A percentile compares a stretch with the other conserved stretches of the same genome.
These are phyloP conservation scores for Heteromyza rotundicornis DNA, from an alignment of 2,888 invertebrate species.

Conservation along the genomic window DNA sequence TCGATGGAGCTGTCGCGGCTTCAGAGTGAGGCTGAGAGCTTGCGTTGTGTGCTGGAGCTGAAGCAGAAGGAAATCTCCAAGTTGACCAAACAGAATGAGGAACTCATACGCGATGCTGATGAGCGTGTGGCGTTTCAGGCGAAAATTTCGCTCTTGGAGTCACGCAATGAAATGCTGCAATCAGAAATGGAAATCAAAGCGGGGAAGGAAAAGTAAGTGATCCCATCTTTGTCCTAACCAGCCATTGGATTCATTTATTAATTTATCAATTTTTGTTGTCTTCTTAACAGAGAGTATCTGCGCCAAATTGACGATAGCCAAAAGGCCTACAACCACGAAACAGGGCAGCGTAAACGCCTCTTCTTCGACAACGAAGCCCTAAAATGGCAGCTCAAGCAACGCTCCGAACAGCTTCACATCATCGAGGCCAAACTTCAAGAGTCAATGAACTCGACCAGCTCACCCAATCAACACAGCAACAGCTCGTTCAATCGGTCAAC, in stretches of 20 bases:
- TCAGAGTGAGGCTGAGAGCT: conserved; percentile 79
- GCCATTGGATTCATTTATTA: neutral
- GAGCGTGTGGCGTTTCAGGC: conserved; percentile 75
- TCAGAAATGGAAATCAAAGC: conserved; percentile 69
- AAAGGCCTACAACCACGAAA: conserved; percentile 77
- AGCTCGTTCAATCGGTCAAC: conserved; percentile 37
- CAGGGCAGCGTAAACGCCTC: conserved; percentile 78
- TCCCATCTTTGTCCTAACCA: neutral
- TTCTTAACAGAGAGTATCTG: conserved; percentile 66
- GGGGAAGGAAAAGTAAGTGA: conserved; percentile 68
- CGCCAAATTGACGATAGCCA: conserved; percentile 76
- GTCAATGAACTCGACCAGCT: conserved; percentile 23
- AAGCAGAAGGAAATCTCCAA: conserved; percentile 85
- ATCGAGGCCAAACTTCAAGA: conserved; percentile 54
- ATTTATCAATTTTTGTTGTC: neutral
- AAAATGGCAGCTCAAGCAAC: conserved; percentile 84
- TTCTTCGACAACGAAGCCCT: conserved; percentile 87
- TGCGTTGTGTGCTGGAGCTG: conserved; percentile 86
- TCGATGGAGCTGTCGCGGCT: conserved; percentile 61
- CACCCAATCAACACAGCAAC: too few species aligned
- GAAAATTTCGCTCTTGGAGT: conserved; percentile 77
- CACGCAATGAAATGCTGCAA: conserved; percentile 85
- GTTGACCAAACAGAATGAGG: conserved; percentile 73
- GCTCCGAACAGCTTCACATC: conserved; percentile 71
- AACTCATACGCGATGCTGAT: conserved; percentile 76